Evolutionary conservation across 2,113 vertebrate species (phyloP).

Genomic region (Octodon degus): DNA sequence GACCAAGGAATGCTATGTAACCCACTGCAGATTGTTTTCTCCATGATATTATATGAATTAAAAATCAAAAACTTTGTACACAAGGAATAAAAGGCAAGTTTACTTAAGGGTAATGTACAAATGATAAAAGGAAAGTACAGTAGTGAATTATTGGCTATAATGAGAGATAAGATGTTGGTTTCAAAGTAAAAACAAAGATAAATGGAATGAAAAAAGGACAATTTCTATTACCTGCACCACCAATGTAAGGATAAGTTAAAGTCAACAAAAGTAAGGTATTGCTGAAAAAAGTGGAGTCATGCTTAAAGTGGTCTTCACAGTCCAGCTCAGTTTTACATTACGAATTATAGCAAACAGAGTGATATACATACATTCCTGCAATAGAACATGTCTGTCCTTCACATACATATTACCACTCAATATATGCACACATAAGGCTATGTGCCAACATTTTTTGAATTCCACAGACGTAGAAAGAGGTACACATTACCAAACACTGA

Average conservation of each 20-base stretch:
- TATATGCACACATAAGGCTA: background rate
- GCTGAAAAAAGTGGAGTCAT: background rate
- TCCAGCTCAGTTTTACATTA: background rate
- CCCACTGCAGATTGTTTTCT: background rate
- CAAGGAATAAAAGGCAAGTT: background rate
- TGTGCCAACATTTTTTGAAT: background rate
- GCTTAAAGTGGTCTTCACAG: background rate
- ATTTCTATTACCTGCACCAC: background rate
- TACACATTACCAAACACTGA: background rate
- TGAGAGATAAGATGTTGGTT: background rate
- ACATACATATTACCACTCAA: background rate
- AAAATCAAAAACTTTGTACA: background rate
- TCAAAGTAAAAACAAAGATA: background rate
- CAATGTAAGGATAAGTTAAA: constrained; percentile 16
- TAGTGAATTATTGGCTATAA: background rate
- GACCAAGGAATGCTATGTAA: background rate
- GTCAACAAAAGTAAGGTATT: background rate
- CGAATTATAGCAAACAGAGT: background rate
- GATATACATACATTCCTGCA: background rate
- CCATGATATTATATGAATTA: background rate
- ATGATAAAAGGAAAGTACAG: background rate
- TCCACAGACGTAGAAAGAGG: background rate
- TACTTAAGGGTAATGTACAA: background rate
- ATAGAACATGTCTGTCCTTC: background rate
- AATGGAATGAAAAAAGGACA: constrained; percentile 6